Base-by-base conservation (phyloP, 2,113 vertebrate species). In the Haplochromis vanheusdeni region DNA sequence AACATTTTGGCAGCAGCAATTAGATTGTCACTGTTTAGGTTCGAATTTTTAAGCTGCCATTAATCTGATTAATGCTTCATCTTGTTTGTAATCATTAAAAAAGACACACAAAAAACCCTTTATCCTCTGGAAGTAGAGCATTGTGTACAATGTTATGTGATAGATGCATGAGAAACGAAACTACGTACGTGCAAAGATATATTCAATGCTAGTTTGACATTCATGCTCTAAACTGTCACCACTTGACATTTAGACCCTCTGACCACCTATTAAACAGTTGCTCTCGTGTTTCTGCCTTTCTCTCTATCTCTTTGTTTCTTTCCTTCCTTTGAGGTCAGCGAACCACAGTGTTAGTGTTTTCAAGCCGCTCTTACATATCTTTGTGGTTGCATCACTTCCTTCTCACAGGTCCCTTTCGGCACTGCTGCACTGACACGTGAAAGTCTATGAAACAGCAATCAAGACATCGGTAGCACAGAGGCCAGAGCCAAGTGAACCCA, bases 1-100 rank as follows among this genome's bases (percentile, higher is more conserved):
- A 97, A 97, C 97, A 97, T 98, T 98, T 97, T 97, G 97, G 96
- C 96, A 95, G 94, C 94, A 95, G 96, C 97, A 97, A 97, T 98
- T 97, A 97, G 95, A 97, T 96, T 96, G 96, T 97, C 96, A 96
- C 94, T 85, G 89, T 95, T 96, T 90, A 90, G 82, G 82, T 81
- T 81, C 81, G 79, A 79, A 89, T 92, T 90, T 37, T 79, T 45
- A 91, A 85, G 31, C 86, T 62, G 52, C 26, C 60, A n/a, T 89
- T 54, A 54, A 77, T 37, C 73, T 80, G 70, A 89, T 82, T 70
- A 51, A 37, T 73, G 47, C 58, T 65, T 51, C 49, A 51, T 79
- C 8, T 31, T 23, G 26, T 84, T 54, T 68, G 33, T 13, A 68
- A 68, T 68, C 33, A 37, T 68, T 68, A 21, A 49, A 47, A 73